phyloP scores from a whole-genome alignment of 2,888 invertebrate genomes.

The Drosophila paucipuncta region DNA sequence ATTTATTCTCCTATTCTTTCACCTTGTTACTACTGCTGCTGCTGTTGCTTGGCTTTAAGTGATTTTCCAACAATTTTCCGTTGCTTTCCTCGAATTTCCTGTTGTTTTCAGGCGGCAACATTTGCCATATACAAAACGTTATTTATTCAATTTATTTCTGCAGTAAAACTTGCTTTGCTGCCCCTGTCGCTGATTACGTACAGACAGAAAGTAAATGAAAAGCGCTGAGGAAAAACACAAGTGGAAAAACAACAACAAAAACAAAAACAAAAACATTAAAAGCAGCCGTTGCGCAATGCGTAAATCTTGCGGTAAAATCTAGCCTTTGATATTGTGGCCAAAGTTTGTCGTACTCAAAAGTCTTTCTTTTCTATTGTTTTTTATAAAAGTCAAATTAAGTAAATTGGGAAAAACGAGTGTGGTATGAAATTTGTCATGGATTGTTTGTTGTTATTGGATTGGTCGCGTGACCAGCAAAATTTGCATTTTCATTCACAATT shows the following conservation, averaged over 20 bases:
- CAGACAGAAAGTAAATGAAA: conserved; percentile 2
- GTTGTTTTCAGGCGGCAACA: conserved; percentile 45
- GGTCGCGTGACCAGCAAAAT: conserved; percentile 30
- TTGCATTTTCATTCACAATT: conserved; percentile 56
- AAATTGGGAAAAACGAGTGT: conserved; percentile 20
- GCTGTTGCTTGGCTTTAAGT: not conserved
- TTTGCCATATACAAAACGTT: conserved; percentile 55
- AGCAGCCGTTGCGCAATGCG: conserved; percentile 53
- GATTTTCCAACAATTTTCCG: conserved; percentile 1
- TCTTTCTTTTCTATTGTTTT: not conserved
- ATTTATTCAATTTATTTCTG: conserved; percentile 71
- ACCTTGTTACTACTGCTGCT: not conserved
- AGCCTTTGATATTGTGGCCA: conserved; percentile 43
- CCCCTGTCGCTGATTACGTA: conserved; percentile 52
- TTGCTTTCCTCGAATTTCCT: conserved; percentile 49
- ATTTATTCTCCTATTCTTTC: not conserved
- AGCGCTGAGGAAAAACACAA: conserved; percentile 35
- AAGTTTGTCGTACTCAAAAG: conserved; percentile 50
- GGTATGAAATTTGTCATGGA: conserved; percentile 20
- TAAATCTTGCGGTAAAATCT: conserved; percentile 39
- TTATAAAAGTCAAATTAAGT: conserved; percentile 10
- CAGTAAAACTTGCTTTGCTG: conserved; percentile 63
- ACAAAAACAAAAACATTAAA: conserved; percentile 50
- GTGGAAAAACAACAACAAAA: conserved; percentile 47
- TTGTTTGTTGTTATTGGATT: conserved; percentile 8